These are phyloP conservation scores for Leucophenga montana DNA, from an alignment of 2,888 invertebrate species.

Conservation along the genomic window DNA sequence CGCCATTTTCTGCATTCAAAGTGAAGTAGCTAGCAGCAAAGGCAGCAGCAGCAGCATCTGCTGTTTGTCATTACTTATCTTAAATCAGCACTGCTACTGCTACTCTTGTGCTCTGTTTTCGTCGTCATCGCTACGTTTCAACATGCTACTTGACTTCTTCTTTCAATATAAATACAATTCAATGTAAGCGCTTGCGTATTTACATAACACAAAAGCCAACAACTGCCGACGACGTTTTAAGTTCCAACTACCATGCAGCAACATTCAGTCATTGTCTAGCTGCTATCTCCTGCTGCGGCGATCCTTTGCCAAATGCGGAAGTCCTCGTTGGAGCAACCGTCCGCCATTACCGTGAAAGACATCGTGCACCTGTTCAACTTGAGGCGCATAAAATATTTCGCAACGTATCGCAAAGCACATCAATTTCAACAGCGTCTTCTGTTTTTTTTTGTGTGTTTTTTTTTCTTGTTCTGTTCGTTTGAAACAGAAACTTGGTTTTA, in stretches of 20 bases:
- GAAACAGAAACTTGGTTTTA: neutral
- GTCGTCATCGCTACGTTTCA: neutral
- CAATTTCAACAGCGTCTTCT: neutral
- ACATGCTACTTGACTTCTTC: constrained; percentile 11
- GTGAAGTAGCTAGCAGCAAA: neutral
- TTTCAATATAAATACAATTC: neutral
- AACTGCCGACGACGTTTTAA: neutral
- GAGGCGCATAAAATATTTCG: too few species aligned
- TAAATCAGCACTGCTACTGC: neutral
- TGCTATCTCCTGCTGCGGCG: neutral
- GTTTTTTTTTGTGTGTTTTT: too few species aligned
- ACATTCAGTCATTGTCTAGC: too few species aligned
- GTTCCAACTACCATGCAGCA: too few species aligned
- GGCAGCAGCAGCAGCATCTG: neutral
- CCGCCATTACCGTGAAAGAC: neutral
- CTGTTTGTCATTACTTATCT: constrained; percentile 29
- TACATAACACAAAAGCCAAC: constrained; percentile 20
- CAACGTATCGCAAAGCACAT: neutral
- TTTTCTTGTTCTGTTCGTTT: too few species aligned
- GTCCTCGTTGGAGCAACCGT: neutral
- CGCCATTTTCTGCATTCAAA: constrained; percentile 2
- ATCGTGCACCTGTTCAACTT: neutral
- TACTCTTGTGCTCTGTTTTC: neutral
- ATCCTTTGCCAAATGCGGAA: constrained; percentile 20
- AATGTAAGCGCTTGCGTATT: constrained; percentile 1